Evolutionary conservation across 2,888 invertebrate genomes (phyloP), one percentile per base, ranked within the genome.

Genomic region (Melitaea athalia): DNA sequence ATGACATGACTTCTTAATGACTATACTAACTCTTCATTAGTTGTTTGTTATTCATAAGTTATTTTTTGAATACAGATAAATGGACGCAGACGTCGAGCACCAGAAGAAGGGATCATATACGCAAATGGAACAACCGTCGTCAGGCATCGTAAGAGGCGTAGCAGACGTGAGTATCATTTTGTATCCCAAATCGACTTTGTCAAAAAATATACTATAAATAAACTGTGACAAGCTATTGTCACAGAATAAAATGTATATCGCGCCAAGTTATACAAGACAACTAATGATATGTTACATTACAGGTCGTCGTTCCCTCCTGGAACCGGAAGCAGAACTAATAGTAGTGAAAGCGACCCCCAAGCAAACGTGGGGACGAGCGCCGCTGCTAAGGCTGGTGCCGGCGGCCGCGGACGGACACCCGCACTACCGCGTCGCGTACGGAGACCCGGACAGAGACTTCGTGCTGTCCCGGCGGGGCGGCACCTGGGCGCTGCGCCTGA

Each of bases 91-190:
- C 81, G 92, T 67, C 76, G 91, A 64, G 87, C 92, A 3, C 91
- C 91, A 0, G 91, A 92, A 52, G 92, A 92, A 70, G 92, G 87
- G 1, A 81, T 91, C 24, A 82, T 92, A 15, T 92, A 78, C 72
- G 92, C 91, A 0, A 92, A 92, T 67, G 92, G 92, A 45, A 92
- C 92, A 0, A 91, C 89, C 0, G 72, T 91, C 50, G 81, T 89
- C 67, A 82, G 90, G 74, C 83, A 85, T 74, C 86, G 88, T 43
- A 85, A 84, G 73, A 78, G 90, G 69, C 87, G 90, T 11, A 90
- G 84, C 73, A 84, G 92, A 78, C 88, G 92, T 91, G 69, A 86
- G 90, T 85, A 38, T 52, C n/a, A 3, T 38, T 8, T 38, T 7
- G 0, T 38, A 38, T 38, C 17, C 4, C 8, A 17, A 3, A 24